A percentile compares a stretch with the other conserved stretches of the same genome.
Evolutionary conservation across 2,113 vertebrate genomes (phyloP).

Genomic region (Callocephalon fimbriatum): DNA sequence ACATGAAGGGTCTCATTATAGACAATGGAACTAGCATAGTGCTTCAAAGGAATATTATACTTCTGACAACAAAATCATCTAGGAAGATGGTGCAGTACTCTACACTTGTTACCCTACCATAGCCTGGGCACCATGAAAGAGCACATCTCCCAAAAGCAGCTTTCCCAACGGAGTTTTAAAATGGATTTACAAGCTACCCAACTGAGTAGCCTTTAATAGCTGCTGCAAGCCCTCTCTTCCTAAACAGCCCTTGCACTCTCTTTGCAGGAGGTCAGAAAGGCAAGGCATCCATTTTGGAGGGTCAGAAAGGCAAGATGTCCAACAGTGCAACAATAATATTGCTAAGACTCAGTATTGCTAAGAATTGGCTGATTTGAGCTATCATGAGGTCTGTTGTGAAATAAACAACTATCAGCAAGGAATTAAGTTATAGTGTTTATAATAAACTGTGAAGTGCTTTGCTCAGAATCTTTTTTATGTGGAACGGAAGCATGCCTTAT

Average conservation of each 20-base stretch:
- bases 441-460: not conserved
- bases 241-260: not conserved
- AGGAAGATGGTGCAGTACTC: not conserved
- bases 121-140: not conserved
- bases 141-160: not conserved
- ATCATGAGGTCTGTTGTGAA: not conserved
- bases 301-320: not conserved
- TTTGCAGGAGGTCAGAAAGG: not conserved
- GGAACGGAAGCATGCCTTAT: not conserved
- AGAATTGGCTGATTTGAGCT: not conserved
- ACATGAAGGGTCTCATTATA: not conserved
- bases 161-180: not conserved
- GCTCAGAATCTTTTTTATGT: not conserved
- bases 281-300: not conserved
- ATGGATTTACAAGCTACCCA: not conserved
- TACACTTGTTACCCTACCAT: rapidly evolving
- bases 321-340: not conserved
- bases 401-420: not conserved
- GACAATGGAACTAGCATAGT: not conserved
- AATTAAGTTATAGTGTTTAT: not conserved
- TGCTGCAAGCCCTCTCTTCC: not conserved
- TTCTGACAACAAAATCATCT: not conserved
- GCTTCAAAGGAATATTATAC: not conserved
- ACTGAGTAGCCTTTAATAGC: not conserved
- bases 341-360: rapidly evolving